These are phyloP conservation scores for Paramuricea clavata DNA, from an alignment of 92 coral and sea anemone species.

Conservation along the genomic window DNA sequence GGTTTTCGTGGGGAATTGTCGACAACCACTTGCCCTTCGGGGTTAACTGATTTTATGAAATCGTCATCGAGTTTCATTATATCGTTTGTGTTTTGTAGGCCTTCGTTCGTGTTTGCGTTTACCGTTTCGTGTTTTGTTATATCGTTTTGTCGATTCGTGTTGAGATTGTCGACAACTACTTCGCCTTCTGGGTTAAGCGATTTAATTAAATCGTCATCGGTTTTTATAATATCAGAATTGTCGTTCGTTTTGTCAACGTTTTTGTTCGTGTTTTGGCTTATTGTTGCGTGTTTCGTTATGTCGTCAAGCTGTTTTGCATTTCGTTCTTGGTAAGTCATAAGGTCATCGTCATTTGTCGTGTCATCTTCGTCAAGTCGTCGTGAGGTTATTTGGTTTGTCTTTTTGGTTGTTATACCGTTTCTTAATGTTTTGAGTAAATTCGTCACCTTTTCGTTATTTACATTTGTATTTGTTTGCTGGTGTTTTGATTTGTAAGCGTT, in stretches of 20 bases:
- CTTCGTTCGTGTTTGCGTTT: background rate
- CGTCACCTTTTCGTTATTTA: slow-evolving; percentile 38
- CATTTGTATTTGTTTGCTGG: background rate
- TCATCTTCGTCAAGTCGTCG: slow-evolving; percentile 1
- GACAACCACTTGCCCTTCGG: slow-evolving; percentile 36
- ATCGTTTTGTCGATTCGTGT: slow-evolving; percentile 10
- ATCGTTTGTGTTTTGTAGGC: background rate
- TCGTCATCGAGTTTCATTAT: slow-evolving; percentile 28
- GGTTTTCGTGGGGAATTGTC: slow-evolving; percentile 16
- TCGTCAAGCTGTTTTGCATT: slow-evolving; percentile 22
- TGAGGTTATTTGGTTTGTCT: background rate
- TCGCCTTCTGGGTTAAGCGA: slow-evolving; percentile 41
- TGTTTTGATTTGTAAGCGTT: slow-evolving; percentile 38
- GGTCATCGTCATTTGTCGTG: slow-evolving; percentile 15
- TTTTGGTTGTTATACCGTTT: background rate
- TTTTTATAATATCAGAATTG: background rate
- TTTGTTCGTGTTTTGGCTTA: background rate
- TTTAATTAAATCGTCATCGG: slow-evolving; percentile 15
- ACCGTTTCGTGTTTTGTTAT: background rate
- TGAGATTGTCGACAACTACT: slow-evolving; percentile 34
- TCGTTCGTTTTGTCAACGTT: background rate
- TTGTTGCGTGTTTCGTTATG: background rate
- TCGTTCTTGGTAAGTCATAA: slow-evolving; percentile 9
- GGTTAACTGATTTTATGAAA: slow-evolving; percentile 30
- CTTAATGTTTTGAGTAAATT: background rate